phyloP scores from a whole-genome alignment of 2,888 invertebrate genomes.

The Apotomis capreana region DNA sequence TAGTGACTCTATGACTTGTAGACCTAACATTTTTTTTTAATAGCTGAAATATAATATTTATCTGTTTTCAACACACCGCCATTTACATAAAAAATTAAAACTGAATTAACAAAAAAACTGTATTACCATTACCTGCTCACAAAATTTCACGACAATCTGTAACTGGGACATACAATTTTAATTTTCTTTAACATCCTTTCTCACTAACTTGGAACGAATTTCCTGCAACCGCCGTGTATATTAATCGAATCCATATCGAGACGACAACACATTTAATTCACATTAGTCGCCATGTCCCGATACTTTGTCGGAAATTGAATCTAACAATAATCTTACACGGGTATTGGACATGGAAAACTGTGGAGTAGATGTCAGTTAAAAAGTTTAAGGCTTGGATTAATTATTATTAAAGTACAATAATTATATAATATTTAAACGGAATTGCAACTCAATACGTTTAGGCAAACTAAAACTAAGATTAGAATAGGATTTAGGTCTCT shows the following conservation, averaged over 20 bases:
- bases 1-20: too few relatives aligned
- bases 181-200: neutral
- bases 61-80: too few relatives aligned
- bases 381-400: neutral
- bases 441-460: too few relatives aligned
- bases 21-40: too few relatives aligned
- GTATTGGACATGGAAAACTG: constrained; percentile 8
- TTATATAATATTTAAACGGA: too few relatives aligned
- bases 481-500: too few relatives aligned
- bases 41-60: too few relatives aligned
- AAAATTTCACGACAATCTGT: too few relatives aligned
- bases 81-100: too few relatives aligned
- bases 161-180: neutral
- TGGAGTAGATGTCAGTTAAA: constrained; percentile 8
- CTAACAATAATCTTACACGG: constrained; percentile 53
- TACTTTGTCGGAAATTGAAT: constrained; percentile 63
- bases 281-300: constrained; percentile 50
- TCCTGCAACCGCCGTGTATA: constrained; percentile 12
- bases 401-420: neutral
- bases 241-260: constrained; percentile 16
- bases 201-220: constrained; percentile 22
- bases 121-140: too few relatives aligned
- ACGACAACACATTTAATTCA: constrained; percentile 52
- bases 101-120: too few relatives aligned
- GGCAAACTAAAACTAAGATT: too few relatives aligned